Base-by-base conservation (phyloP, 2,797 vertebrate genomes). In the Naso thynnoides region DNA sequence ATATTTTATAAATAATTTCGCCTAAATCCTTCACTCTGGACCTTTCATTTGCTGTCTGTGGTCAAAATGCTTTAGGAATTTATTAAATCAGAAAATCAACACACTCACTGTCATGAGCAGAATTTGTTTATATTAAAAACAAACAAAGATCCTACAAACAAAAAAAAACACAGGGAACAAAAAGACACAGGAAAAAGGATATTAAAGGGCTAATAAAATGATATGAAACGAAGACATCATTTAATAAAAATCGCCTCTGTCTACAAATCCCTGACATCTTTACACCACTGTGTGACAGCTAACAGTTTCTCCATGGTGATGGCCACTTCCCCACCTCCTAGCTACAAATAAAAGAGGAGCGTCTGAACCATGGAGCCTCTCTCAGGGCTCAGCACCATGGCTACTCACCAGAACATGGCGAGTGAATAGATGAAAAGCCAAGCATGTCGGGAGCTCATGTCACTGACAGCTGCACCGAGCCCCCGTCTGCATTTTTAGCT, bases 371-470 rank as follows among this genome's bases (percentile, higher is more conserved):
- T n/a, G 33, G 84, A 80, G 76, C 70, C 71, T 52, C 59, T 88
- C 76, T 81, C 55, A 18, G 74, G 82, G 85, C 74, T 2, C 70
- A 65, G 81, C 77, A 36, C 89, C 85, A 83, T 84, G 86, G 89
- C 84, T 81, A 73, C 87, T 86, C 83, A 79, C 82, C 80, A 85
- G 75, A 80, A 85, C 82, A 80, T 52, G 81, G 79, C 33, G n/a
- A 73, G 79, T 81, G 87, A 86, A 89, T 75, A 87, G 78, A 91
- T 81, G 86, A 89, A 89, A 91, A 91, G 79, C 78, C 70, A 56
- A 90, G 84, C 89, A 76, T 83, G 83, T 84, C 76, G 39, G 65
- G 82, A 72, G 79, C 84, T 55, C 79, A 73, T 88, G 90, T 90
- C 83, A 57, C 72, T 75, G 78, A 79, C 90, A 92, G 87, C 90